Evolutionary conservation across 2,888 invertebrate species (phyloP).

Genomic region (Keiferia lycopersicella): DNA sequence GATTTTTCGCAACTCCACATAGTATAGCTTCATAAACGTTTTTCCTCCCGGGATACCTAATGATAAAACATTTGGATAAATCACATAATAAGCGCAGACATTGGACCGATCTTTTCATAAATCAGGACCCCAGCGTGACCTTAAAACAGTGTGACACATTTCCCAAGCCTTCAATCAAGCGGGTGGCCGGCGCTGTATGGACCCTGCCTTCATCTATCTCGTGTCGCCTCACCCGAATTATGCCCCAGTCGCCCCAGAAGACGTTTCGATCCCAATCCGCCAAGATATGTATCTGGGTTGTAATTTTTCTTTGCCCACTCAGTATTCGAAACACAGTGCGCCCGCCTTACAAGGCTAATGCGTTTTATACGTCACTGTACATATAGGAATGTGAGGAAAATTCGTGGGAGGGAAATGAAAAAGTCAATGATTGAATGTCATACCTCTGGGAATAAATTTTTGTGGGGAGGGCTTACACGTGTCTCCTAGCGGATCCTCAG

Average conservation of each 20-base stretch:
- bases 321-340: conserved; percentile 64
- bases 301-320: conserved; percentile 68
- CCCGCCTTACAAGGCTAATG: conserved; percentile 56
- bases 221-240: conserved; percentile 57
- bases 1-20: not conserved
- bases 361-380: conserved; percentile 40
- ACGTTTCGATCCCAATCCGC: conserved; percentile 58
- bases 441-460: conserved; percentile 76
- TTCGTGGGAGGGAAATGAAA: conserved; percentile 51
- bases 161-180: conserved; percentile 46
- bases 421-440: conserved; percentile 77
- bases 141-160: conserved; percentile 46
- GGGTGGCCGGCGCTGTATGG: conserved; percentile 40
- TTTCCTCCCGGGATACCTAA: not conserved
- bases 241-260: conserved; percentile 56
- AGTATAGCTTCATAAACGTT: not conserved
- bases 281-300: conserved; percentile 63
- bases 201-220: conserved; percentile 60
- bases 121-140: conserved; percentile 39
- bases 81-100: conserved; percentile 15
- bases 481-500: conserved; percentile 61
- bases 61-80: conserved; percentile 12
- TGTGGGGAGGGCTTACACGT: conserved; percentile 54
- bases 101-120: conserved; percentile 20
- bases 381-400: conserved; percentile 43